Evolutionary conservation across 2,888 invertebrate species (phyloP), one percentile per base, ranked within the genome.

Genomic region (Melinaea menophilus): DNA sequence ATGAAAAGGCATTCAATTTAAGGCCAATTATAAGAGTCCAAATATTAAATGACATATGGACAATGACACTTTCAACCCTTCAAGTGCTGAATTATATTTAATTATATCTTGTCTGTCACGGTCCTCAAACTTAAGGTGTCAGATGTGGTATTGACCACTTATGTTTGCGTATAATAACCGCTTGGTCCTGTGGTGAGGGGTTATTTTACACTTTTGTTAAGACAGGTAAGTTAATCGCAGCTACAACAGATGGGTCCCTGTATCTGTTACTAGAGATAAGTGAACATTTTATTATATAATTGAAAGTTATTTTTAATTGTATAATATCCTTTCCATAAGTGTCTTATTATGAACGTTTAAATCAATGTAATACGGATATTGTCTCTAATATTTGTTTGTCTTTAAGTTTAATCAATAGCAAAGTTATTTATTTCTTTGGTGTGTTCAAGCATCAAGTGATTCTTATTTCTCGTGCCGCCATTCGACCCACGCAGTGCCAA

Each of bases 131-230:
- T 68, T 71, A 72, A 83, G 84, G 89, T 88, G 89, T 86, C 90
- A 86, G 88, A 82, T 88, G 88, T 75, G 75, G 79, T 79, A 80
- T 79, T 88, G 89, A 85, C 90, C 89, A 84, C 85, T 87, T 89
- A 85, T 80, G 74, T 76, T 64, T 74, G 69, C 73, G 65, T 67
- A 72, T 78, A 80, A 79, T 79, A 67, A 76, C 66, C 73, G 74
- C 72, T 73, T 74, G 67, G 64, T 66, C 70, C 75, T 80, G 82
- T 71, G 80, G 82, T 79, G 75, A 79, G 79, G 80, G 81, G 80
- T 78, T 79, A 79, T 81, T 82, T 81, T 68, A 70, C 70, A 64
- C 63, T 78, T 78, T 81, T 81, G 79, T 80, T 73, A 70, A 67
- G 73, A 73, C 73, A 77, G 72, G 75, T 69, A 69, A 70, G 69